Conservation (phyloP, 2,797 vertebrate genomes). For the Pseudomugil gertrudae region DNA sequence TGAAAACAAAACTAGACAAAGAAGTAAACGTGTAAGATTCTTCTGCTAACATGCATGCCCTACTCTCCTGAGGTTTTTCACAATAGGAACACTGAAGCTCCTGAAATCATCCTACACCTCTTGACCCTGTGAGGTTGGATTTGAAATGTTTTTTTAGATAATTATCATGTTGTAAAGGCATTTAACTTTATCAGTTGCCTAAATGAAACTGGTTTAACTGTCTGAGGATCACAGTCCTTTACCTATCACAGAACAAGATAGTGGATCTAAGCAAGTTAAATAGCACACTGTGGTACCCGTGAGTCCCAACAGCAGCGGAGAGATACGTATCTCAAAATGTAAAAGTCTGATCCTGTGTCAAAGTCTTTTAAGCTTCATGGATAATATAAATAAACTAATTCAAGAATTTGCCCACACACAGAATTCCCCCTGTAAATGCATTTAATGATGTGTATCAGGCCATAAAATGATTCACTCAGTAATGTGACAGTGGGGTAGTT, state of each 20-base stretch:
- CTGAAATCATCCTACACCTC: neutral
- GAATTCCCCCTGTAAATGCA: neutral
- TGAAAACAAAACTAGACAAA: neutral
- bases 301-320: too few relatives aligned
- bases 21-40: neutral
- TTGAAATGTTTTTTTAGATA: neutral
- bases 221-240: too few relatives aligned
- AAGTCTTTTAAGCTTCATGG: neutral
- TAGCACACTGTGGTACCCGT: too few relatives aligned
- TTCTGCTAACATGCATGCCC: neutral
- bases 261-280: too few relatives aligned
- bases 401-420: neutral
- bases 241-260: too few relatives aligned
- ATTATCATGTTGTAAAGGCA: too few relatives aligned
- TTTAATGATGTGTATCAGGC: neutral
- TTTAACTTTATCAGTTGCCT: too few relatives aligned
- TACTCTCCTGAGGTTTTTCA: neutral
- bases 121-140: neutral
- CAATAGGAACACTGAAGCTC: too few relatives aligned
- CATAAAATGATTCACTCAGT: neutral
- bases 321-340: too few relatives aligned
- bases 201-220: too few relatives aligned
- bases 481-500: neutral
- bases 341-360: neutral
- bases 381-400: neutral